These are phyloP conservation scores for Brenthis hecate DNA, from an alignment of 2,888 invertebrate genomes.

Conservation along the genomic window DNA sequence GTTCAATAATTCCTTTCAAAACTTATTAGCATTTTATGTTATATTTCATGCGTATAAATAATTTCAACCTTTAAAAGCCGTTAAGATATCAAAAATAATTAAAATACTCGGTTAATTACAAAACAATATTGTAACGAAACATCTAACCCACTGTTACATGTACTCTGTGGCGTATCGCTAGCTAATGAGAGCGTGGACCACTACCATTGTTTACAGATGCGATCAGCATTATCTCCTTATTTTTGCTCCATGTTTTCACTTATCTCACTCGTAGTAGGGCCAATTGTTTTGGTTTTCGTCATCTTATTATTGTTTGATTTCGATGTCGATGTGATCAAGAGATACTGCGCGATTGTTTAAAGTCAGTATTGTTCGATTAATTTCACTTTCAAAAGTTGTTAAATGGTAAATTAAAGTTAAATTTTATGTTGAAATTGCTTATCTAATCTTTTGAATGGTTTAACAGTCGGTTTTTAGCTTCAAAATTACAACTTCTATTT, in stretches of 20 bases:
- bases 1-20: no score
- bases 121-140: conserved; percentile 13
- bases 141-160: conserved; percentile 16
- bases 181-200: conserved; percentile 78
- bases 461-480: neutral
- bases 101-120: conserved; percentile 8
- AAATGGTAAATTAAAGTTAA: conserved; percentile 16
- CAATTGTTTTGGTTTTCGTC: conserved; percentile 75
- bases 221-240: conserved; percentile 73
- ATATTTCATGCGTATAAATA: no score
- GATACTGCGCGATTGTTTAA: conserved; percentile 43
- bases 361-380: conserved; percentile 34
- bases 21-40: no score
- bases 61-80: no score
- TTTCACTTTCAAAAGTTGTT: conserved; percentile 31
- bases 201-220: conserved; percentile 78
- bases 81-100: neutral
- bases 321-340: conserved; percentile 45
- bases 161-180: conserved; percentile 44
- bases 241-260: conserved; percentile 76
- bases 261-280: conserved; percentile 69
- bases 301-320: conserved; percentile 53
- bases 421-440: conserved; percentile 2
- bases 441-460: neutral
- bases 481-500: no score